phyloP scores from a whole-genome alignment of 2,113 vertebrate genomes.

The Tetrax tetrax region DNA sequence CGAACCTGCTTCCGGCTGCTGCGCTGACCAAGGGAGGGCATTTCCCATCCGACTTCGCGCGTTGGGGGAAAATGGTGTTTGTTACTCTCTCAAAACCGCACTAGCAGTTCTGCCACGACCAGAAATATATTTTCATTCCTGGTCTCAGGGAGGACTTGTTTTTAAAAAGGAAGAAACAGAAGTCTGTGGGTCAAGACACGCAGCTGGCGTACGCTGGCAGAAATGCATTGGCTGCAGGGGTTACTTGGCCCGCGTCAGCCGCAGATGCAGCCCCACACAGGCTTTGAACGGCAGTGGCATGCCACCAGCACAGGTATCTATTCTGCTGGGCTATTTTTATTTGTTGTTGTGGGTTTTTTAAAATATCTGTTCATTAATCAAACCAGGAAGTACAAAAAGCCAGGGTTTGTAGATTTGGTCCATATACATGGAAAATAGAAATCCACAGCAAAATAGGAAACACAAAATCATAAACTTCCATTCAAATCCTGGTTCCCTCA shows the following conservation, averaged over 20 bases:
- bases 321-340: not conserved
- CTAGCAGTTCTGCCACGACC: not conserved
- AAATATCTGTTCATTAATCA: not conserved
- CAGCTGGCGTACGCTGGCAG: not conserved
- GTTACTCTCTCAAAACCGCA: constrained; percentile 38
- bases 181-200: not conserved
- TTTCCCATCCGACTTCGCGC: not conserved
- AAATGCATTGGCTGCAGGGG: not conserved
- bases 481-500: not conserved
- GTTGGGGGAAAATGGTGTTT: not conserved
- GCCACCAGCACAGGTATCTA: not conserved
- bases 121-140: not conserved
- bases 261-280: not conserved
- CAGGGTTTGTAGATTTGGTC: not conserved
- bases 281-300: not conserved
- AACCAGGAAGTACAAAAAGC: not conserved
- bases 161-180: constrained; percentile 16
- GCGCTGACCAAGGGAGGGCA: not conserved
- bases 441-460: not conserved
- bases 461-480: not conserved
- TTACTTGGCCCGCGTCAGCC: not conserved
- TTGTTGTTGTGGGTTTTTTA: not conserved
- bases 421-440: not conserved
- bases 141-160: not conserved
- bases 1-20: constrained; percentile 14